These are phyloP conservation scores for Ctenosaura bakeri DNA, from an alignment of 2,797 vertebrate genomes.

Conservation along the genomic window DNA sequence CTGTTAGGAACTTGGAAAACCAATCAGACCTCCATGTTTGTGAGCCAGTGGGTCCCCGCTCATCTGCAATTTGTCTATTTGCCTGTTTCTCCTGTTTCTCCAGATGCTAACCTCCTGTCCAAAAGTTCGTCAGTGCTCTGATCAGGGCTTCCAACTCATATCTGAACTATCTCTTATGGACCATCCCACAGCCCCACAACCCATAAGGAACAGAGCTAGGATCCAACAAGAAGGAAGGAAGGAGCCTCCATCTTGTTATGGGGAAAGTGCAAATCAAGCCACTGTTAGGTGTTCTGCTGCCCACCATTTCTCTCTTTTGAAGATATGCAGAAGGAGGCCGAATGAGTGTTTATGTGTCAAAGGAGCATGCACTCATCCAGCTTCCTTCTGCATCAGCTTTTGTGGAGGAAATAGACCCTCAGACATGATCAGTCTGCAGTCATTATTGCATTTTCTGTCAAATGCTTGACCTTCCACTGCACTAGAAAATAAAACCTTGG, in stretches of 20 bases:
- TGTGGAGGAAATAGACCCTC: conserved; percentile 3
- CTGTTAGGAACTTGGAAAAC: not conserved
- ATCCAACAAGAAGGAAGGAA: not conserved
- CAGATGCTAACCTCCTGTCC: not conserved
- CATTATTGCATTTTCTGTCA: conserved; percentile 4
- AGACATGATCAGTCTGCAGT: not conserved
- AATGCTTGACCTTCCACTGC: not conserved
- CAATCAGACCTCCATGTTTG: not conserved
- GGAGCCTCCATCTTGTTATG: not conserved
- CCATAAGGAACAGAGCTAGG: not conserved
- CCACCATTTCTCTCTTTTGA: conserved; percentile 20
- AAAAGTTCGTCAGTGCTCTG: not conserved
- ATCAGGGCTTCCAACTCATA: not conserved
- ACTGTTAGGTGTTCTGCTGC: not conserved
- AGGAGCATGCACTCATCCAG: conserved; percentile 21
- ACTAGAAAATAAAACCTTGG: not conserved
- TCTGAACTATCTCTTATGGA: not conserved
- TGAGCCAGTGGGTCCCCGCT: not conserved
- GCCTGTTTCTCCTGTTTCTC: not conserved
- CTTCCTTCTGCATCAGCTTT: not conserved
- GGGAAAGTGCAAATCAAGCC: not conserved
- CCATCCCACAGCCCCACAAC: too few relatives aligned
- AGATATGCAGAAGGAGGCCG: not conserved
- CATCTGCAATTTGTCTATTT: not conserved
- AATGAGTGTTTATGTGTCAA: conserved; percentile 19